Percentiles rank a stretch among this genome's conserved stretches.
Evolutionary conservation across 2,797 vertebrate species (phyloP).

Genomic region (Oreochromis grahami): DNA sequence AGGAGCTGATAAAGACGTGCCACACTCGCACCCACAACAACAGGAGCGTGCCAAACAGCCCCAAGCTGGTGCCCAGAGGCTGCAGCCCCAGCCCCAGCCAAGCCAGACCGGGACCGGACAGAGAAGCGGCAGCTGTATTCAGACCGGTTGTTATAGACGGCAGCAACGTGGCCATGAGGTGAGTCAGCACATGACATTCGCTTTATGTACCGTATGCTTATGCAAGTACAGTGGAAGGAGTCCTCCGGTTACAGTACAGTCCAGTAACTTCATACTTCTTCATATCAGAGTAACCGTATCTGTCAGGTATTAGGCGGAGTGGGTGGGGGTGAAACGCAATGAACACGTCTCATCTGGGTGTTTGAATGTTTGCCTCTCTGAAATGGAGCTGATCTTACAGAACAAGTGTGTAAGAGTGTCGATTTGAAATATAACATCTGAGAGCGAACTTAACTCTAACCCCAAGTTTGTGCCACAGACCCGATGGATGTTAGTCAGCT

Average conservation of each 20-base stretch:
- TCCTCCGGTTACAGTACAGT: not conserved
- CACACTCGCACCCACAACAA: constrained; percentile 39
- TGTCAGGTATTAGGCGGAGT: not conserved
- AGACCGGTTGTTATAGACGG: constrained; percentile 89
- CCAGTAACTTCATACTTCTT: not conserved
- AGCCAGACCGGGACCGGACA: not conserved
- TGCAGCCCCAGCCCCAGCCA: constrained; percentile 40
- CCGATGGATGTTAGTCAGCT: not conserved
- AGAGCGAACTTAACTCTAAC: not conserved
- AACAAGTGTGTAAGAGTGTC: not conserved
- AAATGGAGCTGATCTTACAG: not conserved
- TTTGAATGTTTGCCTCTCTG: not conserved
- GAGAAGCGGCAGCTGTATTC: constrained; percentile 45
- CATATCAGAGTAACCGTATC: not conserved
- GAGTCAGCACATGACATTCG: constrained; percentile 16
- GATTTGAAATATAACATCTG: not conserved
- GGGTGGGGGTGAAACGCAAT: not conserved
- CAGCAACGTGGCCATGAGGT: constrained; percentile 96
- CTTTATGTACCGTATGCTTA: not conserved
- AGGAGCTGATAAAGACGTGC: constrained; percentile 87
- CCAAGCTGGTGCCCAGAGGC: constrained; percentile 79
- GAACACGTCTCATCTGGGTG: not conserved
- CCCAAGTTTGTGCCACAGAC: not conserved
- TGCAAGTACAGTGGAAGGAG: not conserved
- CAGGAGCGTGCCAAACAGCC: constrained; percentile 8